Evolutionary conservation across 2,113 vertebrate genomes (phyloP).

Genomic region (Noturus placidus): DNA sequence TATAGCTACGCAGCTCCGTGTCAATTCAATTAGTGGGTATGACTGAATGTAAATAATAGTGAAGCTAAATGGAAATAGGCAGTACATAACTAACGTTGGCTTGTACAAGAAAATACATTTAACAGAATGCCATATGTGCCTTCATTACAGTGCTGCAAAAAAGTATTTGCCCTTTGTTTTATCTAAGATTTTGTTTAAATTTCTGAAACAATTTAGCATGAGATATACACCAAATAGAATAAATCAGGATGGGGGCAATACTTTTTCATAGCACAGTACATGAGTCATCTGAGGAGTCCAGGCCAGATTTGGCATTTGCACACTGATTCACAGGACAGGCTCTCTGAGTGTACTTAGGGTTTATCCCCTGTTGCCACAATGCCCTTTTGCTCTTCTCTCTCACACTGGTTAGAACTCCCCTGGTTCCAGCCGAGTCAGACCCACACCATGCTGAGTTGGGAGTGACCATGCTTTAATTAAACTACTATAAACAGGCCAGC

Average conservation of each 20-base stretch:
- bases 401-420: constrained; percentile 4
- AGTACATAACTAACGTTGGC: neutral
- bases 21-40: neutral
- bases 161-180: too few species aligned
- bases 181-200: too few species aligned
- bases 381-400: constrained; percentile 50
- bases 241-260: too few species aligned
- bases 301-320: constrained; percentile 54
- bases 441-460: constrained; percentile 57
- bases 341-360: constrained; percentile 38
- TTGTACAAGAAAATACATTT: neutral
- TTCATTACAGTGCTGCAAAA: neutral
- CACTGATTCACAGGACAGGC: constrained; percentile 47
- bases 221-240: too few species aligned
- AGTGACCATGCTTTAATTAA: constrained; percentile 66
- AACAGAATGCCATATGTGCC: too few species aligned
- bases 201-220: too few species aligned
- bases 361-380: constrained; percentile 51
- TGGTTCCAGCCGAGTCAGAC: constrained; percentile 49
- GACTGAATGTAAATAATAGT: neutral
- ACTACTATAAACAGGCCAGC: constrained; percentile 31
- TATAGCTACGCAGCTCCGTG: neutral
- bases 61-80: neutral
- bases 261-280: neutral
- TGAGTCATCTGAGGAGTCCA: constrained; percentile 37